Conservation (phyloP, 2,797 vertebrate species). For the Pelodytes ibericus region DNA sequence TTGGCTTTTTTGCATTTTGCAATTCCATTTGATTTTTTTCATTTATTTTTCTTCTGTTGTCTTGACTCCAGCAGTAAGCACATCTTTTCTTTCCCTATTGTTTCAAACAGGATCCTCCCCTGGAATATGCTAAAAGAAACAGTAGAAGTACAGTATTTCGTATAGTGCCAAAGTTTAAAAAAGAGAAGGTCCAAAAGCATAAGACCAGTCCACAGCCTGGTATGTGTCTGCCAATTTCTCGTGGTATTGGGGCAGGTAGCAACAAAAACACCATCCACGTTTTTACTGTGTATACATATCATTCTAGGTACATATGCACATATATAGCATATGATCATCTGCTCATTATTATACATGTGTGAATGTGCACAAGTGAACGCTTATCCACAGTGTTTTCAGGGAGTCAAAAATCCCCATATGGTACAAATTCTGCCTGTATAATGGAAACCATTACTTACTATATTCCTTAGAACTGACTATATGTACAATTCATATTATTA, state of each 20-base stretch:
- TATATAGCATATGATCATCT: not conserved
- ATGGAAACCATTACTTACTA: too few species aligned
- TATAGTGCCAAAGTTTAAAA: slow-evolving; percentile 99
- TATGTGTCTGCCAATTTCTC: slow-evolving; percentile 69
- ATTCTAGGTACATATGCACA: not conserved
- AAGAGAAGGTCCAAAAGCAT: slow-evolving; percentile 89
- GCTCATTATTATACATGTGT: not conserved
- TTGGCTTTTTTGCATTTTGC: too few species aligned
- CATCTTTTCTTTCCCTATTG: slow-evolving; percentile 10
- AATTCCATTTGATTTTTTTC: too few species aligned
- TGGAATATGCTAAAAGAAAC: slow-evolving; percentile 96
- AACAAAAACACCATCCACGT: not conserved
- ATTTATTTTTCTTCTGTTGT: too few species aligned
- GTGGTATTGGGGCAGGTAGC: not conserved
- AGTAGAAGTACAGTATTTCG: slow-evolving; percentile 94
- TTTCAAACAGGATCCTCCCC: slow-evolving; percentile 84
- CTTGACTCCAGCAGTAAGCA: not conserved
- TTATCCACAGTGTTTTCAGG: too few species aligned
- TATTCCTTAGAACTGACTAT: too few species aligned
- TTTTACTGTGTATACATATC: not conserved
- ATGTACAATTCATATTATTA: too few species aligned
- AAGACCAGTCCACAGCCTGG: slow-evolving; percentile 92
- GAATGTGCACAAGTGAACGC: not conserved
- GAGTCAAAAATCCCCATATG: too few species aligned
- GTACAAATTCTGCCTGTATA: too few species aligned